Evolutionary conservation across 2,888 invertebrate species (phyloP).

Genomic region (Zygogramma bicolorata): DNA sequence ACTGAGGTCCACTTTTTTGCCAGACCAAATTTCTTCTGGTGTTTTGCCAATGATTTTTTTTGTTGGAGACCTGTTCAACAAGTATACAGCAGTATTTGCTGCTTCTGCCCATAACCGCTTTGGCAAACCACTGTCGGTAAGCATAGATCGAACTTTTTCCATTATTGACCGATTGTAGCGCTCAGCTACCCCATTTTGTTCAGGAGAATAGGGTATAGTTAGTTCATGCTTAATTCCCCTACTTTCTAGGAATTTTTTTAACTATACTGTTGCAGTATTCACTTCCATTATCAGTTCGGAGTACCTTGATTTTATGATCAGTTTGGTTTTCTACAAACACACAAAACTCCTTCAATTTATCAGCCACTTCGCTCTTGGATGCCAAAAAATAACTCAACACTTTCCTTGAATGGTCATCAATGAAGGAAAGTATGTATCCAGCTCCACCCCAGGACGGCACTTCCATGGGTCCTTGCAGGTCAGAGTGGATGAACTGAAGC

Average conservation of each 20-base stretch:
- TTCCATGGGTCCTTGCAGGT: conserved; percentile 38
- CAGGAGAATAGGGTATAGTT: conserved; percentile 6
- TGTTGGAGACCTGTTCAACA: conserved; percentile 43
- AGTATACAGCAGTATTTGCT: conserved; percentile 50
- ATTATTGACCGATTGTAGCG: conserved; percentile 49
- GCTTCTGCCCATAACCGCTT: conserved; percentile 53
- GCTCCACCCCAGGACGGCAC: conserved; percentile 31
- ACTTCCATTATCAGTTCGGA: conserved; percentile 41
- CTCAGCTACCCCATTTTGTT: conserved; percentile 44
- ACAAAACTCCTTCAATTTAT: conserved; percentile 38
- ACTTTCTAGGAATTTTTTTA: conserved; percentile 9
- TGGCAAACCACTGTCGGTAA: conserved; percentile 48
- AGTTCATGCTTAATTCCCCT: conserved; percentile 21
- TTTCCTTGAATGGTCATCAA: conserved; percentile 38
- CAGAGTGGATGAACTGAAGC: conserved; percentile 39
- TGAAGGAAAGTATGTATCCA: conserved; percentile 31
- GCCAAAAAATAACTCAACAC: conserved; percentile 37
- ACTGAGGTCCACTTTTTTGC: conserved; percentile 25
- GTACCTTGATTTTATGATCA: conserved; percentile 29
- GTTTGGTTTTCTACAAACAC: conserved; percentile 37
- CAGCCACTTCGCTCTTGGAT: conserved; percentile 29
- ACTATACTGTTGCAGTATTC: conserved; percentile 21
- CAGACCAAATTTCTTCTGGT: conserved; percentile 37
- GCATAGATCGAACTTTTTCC: conserved; percentile 49
- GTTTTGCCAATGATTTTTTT: conserved; percentile 17